Base-by-base conservation (phyloP, 1,140 invertebrate genomes). In the Parasteatoda tepidariorum region DNA sequence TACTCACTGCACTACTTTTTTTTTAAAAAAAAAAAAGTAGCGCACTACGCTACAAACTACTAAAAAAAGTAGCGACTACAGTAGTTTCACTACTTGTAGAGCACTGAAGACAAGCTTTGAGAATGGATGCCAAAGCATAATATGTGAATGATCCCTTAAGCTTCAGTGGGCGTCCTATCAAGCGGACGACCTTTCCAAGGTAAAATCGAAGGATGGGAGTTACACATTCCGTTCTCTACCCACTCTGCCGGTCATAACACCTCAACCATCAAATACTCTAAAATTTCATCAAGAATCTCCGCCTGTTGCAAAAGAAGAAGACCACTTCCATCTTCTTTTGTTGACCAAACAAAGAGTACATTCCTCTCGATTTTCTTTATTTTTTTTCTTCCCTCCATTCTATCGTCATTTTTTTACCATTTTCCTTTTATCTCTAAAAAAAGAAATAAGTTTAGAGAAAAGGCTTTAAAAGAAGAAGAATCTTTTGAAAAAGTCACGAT, bases 121-220 rank as follows among this genome's bases (percentile, higher is more conserved):
- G n/a, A n/a, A n/a, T n/a, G n/a, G n/a, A 48, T 48, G 1, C 18
- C 4, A 48, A 48, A 48, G 9, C 4, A 48, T 48, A 13, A 76
- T 76, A 26, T 41, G 76, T 9, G n/a, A 64, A 70, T 34, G 48
- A 33, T 48, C 67, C 78, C 78, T 41, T 24, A 15, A 18, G 9
- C 28, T n/a, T 2, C 18, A 26, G 78, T 82, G 78, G 78, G 78
- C 78, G 78, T 82, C 38, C 26, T 18, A 64, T 18, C 75, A 22
- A n/a, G 22, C 62, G 34, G 34, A 82, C 78, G 78, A 82, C 78
- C 78, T 82, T 82, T 82, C 75, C 78, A 82, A 82, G 78, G 78
- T 82, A 82, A 82, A 62, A 82, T 70, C 67, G 31, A 30, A 54
- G 41, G 59, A 54, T 59, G 66, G 66, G 34, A n/a, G 24, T 48